Percentiles rank a stretch among this genome's conserved stretches.
phyloP scores from a whole-genome alignment of 2,113 vertebrate genomes.

The Gambusia holbrooki region DNA sequence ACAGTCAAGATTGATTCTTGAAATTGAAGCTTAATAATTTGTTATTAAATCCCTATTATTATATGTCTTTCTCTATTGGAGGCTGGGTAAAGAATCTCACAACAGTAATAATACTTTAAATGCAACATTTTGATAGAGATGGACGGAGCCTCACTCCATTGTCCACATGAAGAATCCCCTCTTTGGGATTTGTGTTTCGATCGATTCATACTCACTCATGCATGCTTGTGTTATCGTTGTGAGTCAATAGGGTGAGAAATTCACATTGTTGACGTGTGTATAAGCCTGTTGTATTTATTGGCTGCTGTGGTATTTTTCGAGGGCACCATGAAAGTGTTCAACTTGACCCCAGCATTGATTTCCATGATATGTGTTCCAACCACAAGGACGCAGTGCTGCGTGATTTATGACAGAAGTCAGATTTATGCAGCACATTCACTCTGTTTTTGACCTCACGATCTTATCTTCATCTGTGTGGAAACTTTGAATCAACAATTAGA shows the following conservation, averaged over 20 bases:
- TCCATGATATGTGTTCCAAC: conserved; percentile 74
- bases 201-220: conserved; percentile 16
- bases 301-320: conserved; percentile 66
- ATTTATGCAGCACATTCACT: conserved; percentile 30
- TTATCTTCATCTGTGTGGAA: not conserved
- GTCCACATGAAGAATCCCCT: conserved; percentile 11
- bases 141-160: not conserved
- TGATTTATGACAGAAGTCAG: conserved; percentile 77
- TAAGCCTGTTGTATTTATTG: conserved; percentile 72
- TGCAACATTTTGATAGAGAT: not conserved
- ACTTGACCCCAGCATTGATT: conserved; percentile 79
- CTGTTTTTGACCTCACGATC: conserved; percentile 33
- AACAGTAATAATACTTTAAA: not conserved
- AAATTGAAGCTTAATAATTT: not conserved
- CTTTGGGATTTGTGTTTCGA: conserved; percentile 32
- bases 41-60: not conserved
- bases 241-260: conserved; percentile 62
- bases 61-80: not conserved
- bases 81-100: not conserved
- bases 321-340: conserved; percentile 56
- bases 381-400: conserved; percentile 69
- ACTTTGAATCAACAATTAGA: too few relatives aligned
- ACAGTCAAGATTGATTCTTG: not conserved
- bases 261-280: conserved; percentile 55
- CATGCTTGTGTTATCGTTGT: conserved; percentile 25